Evolutionary conservation across 2,888 invertebrate species (phyloP).

Genomic region (Acronicta aceris): DNA sequence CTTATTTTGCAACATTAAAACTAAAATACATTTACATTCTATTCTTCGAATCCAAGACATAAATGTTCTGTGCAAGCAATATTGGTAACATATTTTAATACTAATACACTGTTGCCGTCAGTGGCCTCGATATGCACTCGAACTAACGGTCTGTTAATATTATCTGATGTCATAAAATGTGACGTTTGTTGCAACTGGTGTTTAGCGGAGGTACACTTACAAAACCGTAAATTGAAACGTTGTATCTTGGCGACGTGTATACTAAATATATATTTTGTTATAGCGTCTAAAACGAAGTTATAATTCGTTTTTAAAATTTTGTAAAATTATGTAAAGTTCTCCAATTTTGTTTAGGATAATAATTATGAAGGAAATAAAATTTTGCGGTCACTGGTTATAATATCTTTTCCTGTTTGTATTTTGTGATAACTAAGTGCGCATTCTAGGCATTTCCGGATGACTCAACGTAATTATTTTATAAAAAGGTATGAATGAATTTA

Average conservation of each 20-base stretch:
- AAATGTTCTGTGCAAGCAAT: conserved; percentile 19
- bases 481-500: no score
- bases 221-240: conserved; percentile 34
- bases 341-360: no score
- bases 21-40: conserved; percentile 17
- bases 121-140: conserved; percentile 41
- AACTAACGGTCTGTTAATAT: conserved; percentile 25
- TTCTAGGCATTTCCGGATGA: no score
- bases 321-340: no score
- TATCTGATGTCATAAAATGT: conserved; percentile 47
- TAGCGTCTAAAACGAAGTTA: not conserved
- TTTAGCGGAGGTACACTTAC: conserved; percentile 26
- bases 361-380: no score
- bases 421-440: no score
- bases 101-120: conserved; percentile 30
- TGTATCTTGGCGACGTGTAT: conserved; percentile 26
- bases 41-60: conserved; percentile 8
- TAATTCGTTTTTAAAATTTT: no score
- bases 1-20: conserved; percentile 1
- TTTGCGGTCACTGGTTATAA: no score
- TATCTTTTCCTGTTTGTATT: no score
- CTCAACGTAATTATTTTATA: no score
- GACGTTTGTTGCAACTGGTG: conserved; percentile 41
- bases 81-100: conserved; percentile 41
- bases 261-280: conserved; percentile 27